phyloP scores from a whole-genome alignment of 1,140 invertebrate species.

The Anastatus disparis region DNA sequence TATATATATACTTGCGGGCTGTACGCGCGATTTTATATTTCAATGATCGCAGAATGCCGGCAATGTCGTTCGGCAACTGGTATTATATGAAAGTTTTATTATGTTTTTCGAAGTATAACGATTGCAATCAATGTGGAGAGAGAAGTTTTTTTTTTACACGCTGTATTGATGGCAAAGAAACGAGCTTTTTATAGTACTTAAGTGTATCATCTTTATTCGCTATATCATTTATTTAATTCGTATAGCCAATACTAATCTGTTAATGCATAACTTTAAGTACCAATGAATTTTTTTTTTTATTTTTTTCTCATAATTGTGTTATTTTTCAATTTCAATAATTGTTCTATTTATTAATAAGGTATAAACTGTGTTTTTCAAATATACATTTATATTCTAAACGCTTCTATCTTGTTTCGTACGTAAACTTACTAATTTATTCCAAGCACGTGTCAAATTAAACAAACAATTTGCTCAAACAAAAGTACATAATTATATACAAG shows the following conservation, averaged over 20 bases:
- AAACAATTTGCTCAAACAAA: background rate
- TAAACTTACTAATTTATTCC: background rate
- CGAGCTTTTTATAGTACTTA: constrained; percentile 19
- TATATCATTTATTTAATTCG: constrained; percentile 25
- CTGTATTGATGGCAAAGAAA: background rate
- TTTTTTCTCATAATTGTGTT: too few relatives aligned
- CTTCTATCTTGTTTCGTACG: too few relatives aligned
- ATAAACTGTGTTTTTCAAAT: too few relatives aligned
- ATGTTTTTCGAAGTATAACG: background rate
- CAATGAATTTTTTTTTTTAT: too few relatives aligned
- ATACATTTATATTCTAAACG: too few relatives aligned
- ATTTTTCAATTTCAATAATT: too few relatives aligned
- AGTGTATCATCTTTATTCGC: background rate
- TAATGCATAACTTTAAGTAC: too few relatives aligned
- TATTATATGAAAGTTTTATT: constrained; percentile 15
- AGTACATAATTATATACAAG: constrained; percentile 1
- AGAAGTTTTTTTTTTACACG: background rate
- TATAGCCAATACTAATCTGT: constrained; percentile 16
- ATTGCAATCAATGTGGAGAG: constrained; percentile 27
- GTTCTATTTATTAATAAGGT: too few relatives aligned
- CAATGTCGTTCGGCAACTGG: background rate
- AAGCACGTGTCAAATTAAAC: constrained; percentile 18
- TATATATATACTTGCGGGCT: background rate
- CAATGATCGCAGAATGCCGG: constrained; percentile 21
- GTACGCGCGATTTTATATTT: constrained; percentile 35